phyloP scores from a whole-genome alignment of 1,140 invertebrate genomes.

The Mactra quadrangularis region DNA sequence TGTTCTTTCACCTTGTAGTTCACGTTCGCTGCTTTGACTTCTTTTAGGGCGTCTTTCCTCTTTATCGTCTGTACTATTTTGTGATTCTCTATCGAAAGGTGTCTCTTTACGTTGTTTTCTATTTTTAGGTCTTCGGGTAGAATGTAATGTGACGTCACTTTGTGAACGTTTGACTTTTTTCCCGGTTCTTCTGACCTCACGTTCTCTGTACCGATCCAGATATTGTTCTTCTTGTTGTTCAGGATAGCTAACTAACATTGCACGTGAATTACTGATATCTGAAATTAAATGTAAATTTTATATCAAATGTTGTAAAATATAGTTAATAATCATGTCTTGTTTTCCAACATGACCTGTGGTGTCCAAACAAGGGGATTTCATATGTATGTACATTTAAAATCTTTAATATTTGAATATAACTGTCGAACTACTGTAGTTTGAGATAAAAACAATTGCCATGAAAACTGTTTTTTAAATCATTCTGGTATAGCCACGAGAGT shows the following conservation, averaged over 20 bases:
- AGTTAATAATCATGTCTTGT: too few relatives aligned
- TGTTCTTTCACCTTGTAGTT: slow-evolving; percentile 2
- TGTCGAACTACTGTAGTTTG: too few relatives aligned
- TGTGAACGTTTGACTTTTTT: slow-evolving; percentile 58
- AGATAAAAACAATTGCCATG: too few relatives aligned
- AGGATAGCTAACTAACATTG: slow-evolving; percentile 37
- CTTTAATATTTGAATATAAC: too few relatives aligned
- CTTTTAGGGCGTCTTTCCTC: slow-evolving; percentile 3
- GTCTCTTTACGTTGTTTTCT: slow-evolving; percentile 51
- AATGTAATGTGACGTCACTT: slow-evolving; percentile 60
- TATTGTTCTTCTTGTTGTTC: slow-evolving; percentile 49
- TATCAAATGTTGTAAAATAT: too few relatives aligned
- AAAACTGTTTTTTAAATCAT: too few relatives aligned
- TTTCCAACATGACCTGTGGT: too few relatives aligned
- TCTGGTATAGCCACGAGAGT: too few relatives aligned
- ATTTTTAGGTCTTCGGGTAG: slow-evolving; percentile 55
- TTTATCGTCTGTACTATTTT: slow-evolving; percentile 41
- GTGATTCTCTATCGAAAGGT: slow-evolving; percentile 45
- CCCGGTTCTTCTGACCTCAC: slow-evolving; percentile 50
- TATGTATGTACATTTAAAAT: too few relatives aligned
- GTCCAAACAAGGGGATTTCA: too few relatives aligned
- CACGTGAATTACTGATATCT: slow-evolving; percentile 53
- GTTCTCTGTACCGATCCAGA: slow-evolving; percentile 47
- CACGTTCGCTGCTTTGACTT: slow-evolving; percentile 32
- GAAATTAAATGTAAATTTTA: slow-evolving; percentile 8